Conservation (phyloP, 2,797 vertebrate species). For the Takifugu rubripes region DNA sequence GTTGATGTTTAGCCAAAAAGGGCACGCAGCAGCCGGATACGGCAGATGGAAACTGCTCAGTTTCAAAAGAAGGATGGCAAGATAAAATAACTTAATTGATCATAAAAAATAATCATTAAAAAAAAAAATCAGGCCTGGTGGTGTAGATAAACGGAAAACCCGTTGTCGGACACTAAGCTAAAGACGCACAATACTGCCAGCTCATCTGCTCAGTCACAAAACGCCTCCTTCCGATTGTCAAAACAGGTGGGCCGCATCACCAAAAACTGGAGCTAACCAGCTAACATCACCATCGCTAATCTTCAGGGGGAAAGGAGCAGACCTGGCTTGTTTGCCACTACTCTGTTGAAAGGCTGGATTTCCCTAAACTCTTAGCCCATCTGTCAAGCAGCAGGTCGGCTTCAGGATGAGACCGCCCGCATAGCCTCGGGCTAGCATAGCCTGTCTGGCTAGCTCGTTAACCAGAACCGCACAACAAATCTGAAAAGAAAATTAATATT, state of each 20-base stretch:
- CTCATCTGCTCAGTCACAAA: conserved; percentile 8
- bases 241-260: conserved; percentile 69
- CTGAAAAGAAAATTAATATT: too few relatives aligned
- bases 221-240: conserved; percentile 19
- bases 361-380: too few relatives aligned
- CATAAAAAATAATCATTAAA: neutral
- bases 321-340: neutral
- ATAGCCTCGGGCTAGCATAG: conserved; percentile 10
- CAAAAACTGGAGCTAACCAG: conserved; percentile 4
- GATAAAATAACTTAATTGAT: neutral
- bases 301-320: rapidly evolving
- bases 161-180: too few relatives aligned
- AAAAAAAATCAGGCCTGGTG: too few relatives aligned
- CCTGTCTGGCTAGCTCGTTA: conserved; percentile 8
- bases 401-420: neutral
- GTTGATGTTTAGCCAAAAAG: conserved; percentile 25
- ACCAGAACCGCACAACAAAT: too few relatives aligned
- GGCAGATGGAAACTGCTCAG: conserved; percentile 25
- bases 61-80: neutral
- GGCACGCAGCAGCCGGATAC: conserved; percentile 6
- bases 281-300: neutral
- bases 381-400: conserved; percentile 1
- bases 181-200: conserved; percentile 4
- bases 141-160: too few relatives aligned
- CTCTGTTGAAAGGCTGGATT: neutral